phyloP scores from a whole-genome alignment of 2,888 invertebrate genomes.

The Trachelus troglodyta region DNA sequence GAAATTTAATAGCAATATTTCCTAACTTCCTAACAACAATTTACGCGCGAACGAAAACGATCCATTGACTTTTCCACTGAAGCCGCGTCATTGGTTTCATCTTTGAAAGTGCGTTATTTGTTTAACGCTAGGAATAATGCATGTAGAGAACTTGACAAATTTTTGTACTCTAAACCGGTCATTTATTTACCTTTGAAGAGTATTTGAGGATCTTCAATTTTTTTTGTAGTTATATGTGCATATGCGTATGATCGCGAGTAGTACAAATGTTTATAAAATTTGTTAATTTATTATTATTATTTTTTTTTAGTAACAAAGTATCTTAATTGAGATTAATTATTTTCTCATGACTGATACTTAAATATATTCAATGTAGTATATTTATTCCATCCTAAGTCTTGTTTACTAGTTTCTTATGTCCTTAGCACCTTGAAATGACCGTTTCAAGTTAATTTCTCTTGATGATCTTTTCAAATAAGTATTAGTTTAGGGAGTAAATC shows the following conservation, averaged over 20 bases:
- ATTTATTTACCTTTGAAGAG: not conserved
- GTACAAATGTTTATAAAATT: not conserved
- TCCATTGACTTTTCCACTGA: not conserved
- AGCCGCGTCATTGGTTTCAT: not conserved
- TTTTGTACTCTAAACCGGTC: not conserved
- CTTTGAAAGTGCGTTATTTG: not conserved
- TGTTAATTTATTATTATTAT: not conserved
- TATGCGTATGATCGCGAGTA: not conserved
- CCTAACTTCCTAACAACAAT: not conserved
- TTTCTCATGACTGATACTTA: not conserved
- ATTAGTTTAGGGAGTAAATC: not conserved
- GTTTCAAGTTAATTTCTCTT: constrained; percentile 3
- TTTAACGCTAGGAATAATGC: not conserved
- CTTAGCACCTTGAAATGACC: constrained; percentile 4
- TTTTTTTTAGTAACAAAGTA: not conserved
- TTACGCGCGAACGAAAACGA: not conserved
- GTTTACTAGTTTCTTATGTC: constrained; percentile 3
- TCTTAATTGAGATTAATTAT: not conserved
- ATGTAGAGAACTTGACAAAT: not conserved
- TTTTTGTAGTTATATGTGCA: not conserved
- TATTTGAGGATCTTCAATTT: not conserved
- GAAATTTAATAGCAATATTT: not conserved
- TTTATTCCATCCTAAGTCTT: not conserved
- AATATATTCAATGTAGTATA: not conserved
- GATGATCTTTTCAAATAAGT: not conserved